Conservation (phyloP, 2,113 vertebrate species). For the Toxotes chatareus region DNA sequence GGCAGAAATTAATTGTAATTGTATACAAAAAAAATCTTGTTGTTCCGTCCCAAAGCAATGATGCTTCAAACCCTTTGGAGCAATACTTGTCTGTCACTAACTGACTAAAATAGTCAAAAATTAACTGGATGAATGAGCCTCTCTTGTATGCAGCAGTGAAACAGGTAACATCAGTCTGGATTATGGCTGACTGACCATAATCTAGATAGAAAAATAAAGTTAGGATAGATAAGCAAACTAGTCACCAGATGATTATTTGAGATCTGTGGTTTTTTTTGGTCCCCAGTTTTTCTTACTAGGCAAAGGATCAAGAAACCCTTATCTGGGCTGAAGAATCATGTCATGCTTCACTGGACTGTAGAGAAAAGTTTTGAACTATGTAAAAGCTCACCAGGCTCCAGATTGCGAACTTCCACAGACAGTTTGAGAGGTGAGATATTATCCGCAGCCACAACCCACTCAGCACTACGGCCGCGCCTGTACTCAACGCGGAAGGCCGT, state of each 20-base stretch:
- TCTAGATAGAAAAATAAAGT: conserved; percentile 2
- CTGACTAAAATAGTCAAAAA: neutral
- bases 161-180: neutral
- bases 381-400: conserved; percentile 90
- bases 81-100: too few relatives aligned
- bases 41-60: too few relatives aligned
- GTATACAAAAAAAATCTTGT: too few relatives aligned
- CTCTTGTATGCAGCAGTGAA: neutral
- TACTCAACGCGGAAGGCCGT: conserved; percentile 97
- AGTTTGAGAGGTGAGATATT: conserved; percentile 96
- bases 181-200: neutral
- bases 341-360: conserved; percentile 8
- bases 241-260: neutral
- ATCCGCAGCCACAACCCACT: conserved; percentile 92
- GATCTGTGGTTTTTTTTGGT: neutral
- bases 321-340: conserved; percentile 7
- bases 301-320: neutral
- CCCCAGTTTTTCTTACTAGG: neutral
- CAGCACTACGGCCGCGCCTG: conserved; percentile 85
- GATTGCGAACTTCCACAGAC: conserved; percentile 94
- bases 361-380: neutral
- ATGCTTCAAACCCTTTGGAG: too few relatives aligned
- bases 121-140: neutral
- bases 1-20: too few relatives aligned
- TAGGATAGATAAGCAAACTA: neutral